Evolutionary conservation across 2,113 vertebrate species (phyloP).

Genomic region (Podiceps cristatus): DNA sequence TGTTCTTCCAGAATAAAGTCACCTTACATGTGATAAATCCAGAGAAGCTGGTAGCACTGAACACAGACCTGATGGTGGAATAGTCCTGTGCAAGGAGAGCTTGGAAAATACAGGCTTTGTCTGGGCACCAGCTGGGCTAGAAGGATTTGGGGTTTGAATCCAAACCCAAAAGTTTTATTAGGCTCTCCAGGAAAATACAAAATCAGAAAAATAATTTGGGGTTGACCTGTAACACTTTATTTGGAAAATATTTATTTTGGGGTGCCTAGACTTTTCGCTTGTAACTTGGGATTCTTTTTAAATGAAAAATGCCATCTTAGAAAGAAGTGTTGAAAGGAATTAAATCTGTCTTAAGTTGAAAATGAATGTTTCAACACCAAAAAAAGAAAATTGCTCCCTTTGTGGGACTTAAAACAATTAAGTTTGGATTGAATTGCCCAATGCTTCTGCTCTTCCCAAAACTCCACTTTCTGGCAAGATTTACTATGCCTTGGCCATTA

Average conservation of each 20-base stretch:
- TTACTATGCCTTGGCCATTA: neutral
- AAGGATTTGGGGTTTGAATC: neutral
- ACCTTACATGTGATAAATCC: neutral
- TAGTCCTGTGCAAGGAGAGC: neutral
- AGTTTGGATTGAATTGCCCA: neutral
- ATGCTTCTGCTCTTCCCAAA: neutral
- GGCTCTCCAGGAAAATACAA: neutral
- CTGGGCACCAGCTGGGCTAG: neutral
- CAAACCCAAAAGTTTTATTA: neutral
- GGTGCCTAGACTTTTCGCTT: neutral
- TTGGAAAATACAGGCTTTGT: neutral
- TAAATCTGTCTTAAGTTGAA: neutral
- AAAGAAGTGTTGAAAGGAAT: slow-evolving; percentile 1
- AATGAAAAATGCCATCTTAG: neutral
- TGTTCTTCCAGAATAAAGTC: neutral
- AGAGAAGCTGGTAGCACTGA: neutral
- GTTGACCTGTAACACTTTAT: neutral
- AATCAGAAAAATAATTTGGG: neutral
- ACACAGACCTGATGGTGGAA: neutral
- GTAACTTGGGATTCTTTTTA: neutral
- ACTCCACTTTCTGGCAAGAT: neutral
- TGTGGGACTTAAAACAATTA: slow-evolving; percentile 2
- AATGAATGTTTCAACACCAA: neutral
- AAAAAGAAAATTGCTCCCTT: neutral
- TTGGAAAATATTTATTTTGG: slow-evolving; percentile 7